Evolutionary conservation across 2,888 invertebrate genomes (phyloP).

Genomic region (Luffia ferchaultella): DNA sequence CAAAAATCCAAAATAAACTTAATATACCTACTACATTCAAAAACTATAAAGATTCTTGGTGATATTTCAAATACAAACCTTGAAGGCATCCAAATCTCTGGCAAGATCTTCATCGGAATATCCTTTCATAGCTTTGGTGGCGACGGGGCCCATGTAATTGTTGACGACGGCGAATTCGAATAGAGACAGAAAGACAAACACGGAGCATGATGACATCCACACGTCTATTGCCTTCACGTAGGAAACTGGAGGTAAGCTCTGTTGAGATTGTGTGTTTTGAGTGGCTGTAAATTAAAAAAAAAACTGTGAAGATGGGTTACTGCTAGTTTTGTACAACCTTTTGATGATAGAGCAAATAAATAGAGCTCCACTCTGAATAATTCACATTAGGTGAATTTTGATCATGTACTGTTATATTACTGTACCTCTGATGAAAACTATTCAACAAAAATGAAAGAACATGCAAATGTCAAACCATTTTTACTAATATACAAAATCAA

Average conservation of each 20-base stretch:
- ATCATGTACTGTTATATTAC: too few species aligned
- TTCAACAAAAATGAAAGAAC: too few species aligned
- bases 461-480: too few species aligned
- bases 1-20: too few species aligned
- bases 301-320: not conserved
- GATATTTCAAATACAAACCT: too few species aligned
- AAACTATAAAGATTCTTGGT: too few species aligned
- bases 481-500: too few species aligned
- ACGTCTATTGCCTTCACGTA: conserved; percentile 94
- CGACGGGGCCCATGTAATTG: conserved; percentile 87
- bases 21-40: too few species aligned
- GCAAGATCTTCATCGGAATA: conserved; percentile 85
- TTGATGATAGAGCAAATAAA: not conserved
- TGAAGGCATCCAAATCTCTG: conserved; percentile 77
- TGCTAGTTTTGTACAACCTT: not conserved
- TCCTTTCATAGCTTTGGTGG: conserved; percentile 90
- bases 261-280: conserved; percentile 91
- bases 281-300: conserved; percentile 82
- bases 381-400: too few species aligned
- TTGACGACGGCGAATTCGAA: conserved; percentile 93
- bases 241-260: conserved; percentile 88
- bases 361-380: too few species aligned
- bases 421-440: too few species aligned
- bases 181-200: conserved; percentile 88
- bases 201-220: conserved; percentile 93